These are phyloP conservation scores for Isurus oxyrinchus DNA, from an alignment of 2,113 vertebrate species.

Conservation along the genomic window DNA sequence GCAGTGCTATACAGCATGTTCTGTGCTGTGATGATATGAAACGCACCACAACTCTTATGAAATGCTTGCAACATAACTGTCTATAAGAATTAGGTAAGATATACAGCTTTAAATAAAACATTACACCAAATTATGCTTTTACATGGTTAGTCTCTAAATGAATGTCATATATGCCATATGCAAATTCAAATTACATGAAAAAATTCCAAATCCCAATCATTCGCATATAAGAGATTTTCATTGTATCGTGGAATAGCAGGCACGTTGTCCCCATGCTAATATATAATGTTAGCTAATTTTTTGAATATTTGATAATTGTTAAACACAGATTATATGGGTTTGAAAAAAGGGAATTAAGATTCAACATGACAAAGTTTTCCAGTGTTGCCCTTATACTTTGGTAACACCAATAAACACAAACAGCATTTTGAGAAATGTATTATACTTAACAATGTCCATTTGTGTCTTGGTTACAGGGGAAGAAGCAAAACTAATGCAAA, in stretches of 20 bases:
- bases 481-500: slow-evolving; percentile 25
- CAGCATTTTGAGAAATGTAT: slow-evolving; percentile 14
- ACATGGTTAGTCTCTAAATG: background rate
- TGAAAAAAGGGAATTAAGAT: too few species aligned
- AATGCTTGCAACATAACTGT: background rate
- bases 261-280: background rate
- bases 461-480: background rate
- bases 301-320: slow-evolving; percentile 1
- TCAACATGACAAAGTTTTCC: slow-evolving; percentile 20
- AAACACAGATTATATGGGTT: background rate
- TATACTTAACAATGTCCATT: background rate
- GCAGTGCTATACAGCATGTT: background rate
- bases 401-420: background rate
- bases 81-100: background rate
- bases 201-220: background rate
- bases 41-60: background rate
- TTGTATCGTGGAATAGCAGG: background rate
- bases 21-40: background rate
- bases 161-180: background rate
- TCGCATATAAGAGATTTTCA: background rate
- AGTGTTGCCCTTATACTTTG: background rate
- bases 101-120: background rate
- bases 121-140: background rate
- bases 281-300: background rate
- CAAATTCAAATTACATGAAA: background rate